Evolutionary conservation across 2,113 vertebrate species (phyloP), one percentile per base, ranked within the genome.

Genomic region (Dendropsophus ebraccatus): DNA sequence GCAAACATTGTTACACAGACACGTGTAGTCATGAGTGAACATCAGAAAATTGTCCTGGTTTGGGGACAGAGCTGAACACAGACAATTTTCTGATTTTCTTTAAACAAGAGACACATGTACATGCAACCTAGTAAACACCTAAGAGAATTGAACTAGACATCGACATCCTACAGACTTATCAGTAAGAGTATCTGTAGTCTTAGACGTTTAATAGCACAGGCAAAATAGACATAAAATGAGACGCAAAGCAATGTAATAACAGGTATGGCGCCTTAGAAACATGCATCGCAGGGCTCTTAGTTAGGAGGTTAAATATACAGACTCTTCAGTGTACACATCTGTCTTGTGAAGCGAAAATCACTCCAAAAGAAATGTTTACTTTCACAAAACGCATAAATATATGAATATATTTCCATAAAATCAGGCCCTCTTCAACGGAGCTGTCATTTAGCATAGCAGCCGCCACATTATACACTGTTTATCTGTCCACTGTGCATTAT

Each of bases 381-480:
- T 58, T 58, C 76, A 49, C 23, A 37, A 72, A 81, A 81, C n/a
- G 76, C 32, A 72, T 56, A 73, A 81, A 72, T 58, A 58, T 72
- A 81, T 72, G 65, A 86, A 81, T 80, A 56, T 47, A 81, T 86
- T 73, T 86, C 56, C 76, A 86, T 80, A 86, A 73, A 58, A 56
- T 45, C n/a, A 37, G 65, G 65, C 70, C 35, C 67, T 81, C 50
- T 73, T 81, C 84, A 81, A 60, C 77, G 2, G 76, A 81, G 84
- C 84, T 81, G 76, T 81, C 84, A 86, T 80, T 73, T 86, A 86
- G 23, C 84, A 73, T 45, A 73, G 62, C 45, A 32, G 35, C 70
- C 50, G 65, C 50, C 62, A 80, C 50, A 58, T 86, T 73, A 81
- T 58, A 72, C 76, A 60, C 76, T 86, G 65, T 73, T 86, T 86